phyloP scores from a whole-genome alignment of 2,797 vertebrate species.

The Myotis daubentonii region DNA sequence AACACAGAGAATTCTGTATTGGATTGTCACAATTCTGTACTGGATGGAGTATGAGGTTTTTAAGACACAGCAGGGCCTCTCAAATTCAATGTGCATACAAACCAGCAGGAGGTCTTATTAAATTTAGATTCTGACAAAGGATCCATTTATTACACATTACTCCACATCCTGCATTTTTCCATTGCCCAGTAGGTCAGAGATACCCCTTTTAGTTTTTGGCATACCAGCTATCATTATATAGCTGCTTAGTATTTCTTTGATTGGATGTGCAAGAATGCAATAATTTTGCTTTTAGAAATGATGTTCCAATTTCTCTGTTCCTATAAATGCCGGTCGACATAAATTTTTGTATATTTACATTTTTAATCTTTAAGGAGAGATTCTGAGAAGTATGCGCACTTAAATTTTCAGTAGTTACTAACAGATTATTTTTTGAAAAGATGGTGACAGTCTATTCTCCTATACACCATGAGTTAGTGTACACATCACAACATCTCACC shows the following conservation, averaged over 20 bases:
- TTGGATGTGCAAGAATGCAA: not conserved
- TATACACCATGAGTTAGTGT: not conserved
- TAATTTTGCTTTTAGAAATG: not conserved
- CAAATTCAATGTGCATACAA: not conserved
- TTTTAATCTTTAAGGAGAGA: not conserved
- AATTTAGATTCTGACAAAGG: not conserved
- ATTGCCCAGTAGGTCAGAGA: not conserved
- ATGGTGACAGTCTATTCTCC: not conserved
- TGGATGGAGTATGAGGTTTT: not conserved
- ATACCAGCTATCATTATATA: not conserved
- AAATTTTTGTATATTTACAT: not conserved
- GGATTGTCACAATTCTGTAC: not conserved
- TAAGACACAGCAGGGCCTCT: not conserved
- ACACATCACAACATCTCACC: accelerated
- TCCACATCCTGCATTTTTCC: not conserved
- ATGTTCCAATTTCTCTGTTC: not conserved
- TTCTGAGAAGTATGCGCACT: not conserved
- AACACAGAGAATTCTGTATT: not conserved
- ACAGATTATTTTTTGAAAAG: not conserved
- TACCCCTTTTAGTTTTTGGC: not conserved
- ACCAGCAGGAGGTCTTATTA: not conserved
- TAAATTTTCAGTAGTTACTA: not conserved
- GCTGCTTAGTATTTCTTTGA: not conserved
- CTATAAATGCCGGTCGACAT: not conserved
- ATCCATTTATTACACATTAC: not conserved